Conservation (phyloP, 2,888 invertebrate genomes). For the Baccha elongata region DNA sequence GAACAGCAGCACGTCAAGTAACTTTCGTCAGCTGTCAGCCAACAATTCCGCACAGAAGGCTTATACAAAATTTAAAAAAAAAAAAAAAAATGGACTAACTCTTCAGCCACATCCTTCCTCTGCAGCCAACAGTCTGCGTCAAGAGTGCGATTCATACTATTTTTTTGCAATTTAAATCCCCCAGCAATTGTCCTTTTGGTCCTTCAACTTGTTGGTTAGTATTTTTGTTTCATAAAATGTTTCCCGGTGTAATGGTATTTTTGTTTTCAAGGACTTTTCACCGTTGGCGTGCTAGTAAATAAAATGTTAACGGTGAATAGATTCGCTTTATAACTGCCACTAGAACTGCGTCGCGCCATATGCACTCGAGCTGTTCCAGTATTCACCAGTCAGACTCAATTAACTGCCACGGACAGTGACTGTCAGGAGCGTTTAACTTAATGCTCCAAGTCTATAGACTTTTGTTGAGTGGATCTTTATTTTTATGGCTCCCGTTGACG, state of each 20-base stretch:
- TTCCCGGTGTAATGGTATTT: background rate
- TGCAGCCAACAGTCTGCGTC: constrained; percentile 40
- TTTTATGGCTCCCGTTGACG: constrained; percentile 20
- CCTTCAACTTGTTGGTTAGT: constrained; percentile 64
- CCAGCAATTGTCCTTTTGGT: constrained; percentile 32
- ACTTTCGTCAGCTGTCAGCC: constrained; percentile 61
- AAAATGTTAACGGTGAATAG: constrained; percentile 51
- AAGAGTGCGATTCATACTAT: constrained; percentile 26
- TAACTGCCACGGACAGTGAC: constrained; percentile 51
- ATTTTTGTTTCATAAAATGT: constrained; percentile 60
- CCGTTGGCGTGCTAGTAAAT: constrained; percentile 37
- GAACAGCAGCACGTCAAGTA: constrained; percentile 31
- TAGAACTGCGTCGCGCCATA: constrained; percentile 33
- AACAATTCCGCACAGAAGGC: constrained; percentile 46
- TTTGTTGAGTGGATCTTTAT: constrained; percentile 45
- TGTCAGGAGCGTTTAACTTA: constrained; percentile 63
- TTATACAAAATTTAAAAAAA: constrained; percentile 4
- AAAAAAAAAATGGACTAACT: constrained; percentile 47
- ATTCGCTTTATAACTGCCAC: constrained; percentile 24
- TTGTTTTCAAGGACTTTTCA: constrained; percentile 44
- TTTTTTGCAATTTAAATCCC: constrained; percentile 14
- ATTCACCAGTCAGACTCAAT: constrained; percentile 59
- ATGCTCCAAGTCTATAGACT: constrained; percentile 41
- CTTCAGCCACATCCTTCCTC: constrained; percentile 63
- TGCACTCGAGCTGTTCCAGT: constrained; percentile 18